Evolutionary conservation across 2,888 invertebrate species (phyloP).

Genomic region (Calameuta filiformis): DNA sequence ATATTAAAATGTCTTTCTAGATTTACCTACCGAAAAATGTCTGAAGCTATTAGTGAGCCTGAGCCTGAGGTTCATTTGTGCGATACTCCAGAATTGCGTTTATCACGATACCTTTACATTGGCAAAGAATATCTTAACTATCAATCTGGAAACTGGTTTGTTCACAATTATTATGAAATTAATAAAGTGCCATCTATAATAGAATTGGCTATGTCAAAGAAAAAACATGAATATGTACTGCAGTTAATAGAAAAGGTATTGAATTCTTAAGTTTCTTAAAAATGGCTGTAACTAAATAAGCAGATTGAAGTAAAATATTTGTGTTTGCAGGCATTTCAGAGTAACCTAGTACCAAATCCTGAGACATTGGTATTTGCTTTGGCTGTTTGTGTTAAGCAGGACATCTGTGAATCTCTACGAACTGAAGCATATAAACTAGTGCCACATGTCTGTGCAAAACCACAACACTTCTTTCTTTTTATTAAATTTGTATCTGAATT

Average conservation of each 20-base stretch:
- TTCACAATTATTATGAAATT: conserved; percentile 68
- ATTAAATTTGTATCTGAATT: conserved; percentile 71
- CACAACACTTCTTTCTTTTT: conserved; percentile 75
- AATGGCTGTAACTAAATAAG: neutral
- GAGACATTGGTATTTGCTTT: conserved; percentile 75
- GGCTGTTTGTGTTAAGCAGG: conserved; percentile 70
- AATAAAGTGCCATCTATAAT: conserved; percentile 65
- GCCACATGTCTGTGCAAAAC: conserved; percentile 70
- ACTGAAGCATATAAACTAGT: conserved; percentile 69
- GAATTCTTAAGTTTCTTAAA: neutral
- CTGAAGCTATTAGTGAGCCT: neutral
- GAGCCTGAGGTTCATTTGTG: neutral
- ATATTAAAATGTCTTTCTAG: neutral
- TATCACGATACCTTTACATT: conserved; percentile 69
- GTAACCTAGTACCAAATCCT: conserved; percentile 68
- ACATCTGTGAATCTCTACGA: conserved; percentile 64
- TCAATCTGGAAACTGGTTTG: conserved; percentile 70
- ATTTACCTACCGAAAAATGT: neutral
- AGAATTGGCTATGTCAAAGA: conserved; percentile 46
- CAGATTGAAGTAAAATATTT: neutral
- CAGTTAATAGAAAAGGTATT: conserved; percentile 53
- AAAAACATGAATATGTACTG: conserved; percentile 44
- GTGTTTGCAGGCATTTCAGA: conserved; percentile 66
- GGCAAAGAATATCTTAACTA: conserved; percentile 70
- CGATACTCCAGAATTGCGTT: conserved; percentile 33